Conservation (phyloP, 2,797 vertebrate species). For the Dendrocincla tyrannina region DNA sequence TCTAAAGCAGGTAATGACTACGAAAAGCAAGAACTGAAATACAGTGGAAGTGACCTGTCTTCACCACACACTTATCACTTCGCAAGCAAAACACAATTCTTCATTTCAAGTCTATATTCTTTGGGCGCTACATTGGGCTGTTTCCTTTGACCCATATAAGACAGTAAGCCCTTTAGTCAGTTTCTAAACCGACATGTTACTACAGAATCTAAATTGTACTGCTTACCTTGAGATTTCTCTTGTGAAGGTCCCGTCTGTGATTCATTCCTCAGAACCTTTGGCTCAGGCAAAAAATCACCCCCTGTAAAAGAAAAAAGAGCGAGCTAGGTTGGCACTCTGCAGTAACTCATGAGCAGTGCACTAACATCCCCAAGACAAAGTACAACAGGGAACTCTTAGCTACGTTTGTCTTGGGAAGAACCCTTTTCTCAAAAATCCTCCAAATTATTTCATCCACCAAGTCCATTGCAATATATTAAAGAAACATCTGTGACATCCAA, state of each 20-base stretch:
- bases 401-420: background rate
- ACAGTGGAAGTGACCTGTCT: background rate
- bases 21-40: background rate
- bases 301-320: constrained; percentile 14
- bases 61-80: background rate
- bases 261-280: constrained; percentile 33
- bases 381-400: background rate
- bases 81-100: background rate
- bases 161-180: background rate
- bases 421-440: background rate
- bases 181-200: background rate
- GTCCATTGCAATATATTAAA: background rate
- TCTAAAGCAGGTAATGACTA: background rate
- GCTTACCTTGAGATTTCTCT: constrained; percentile 64
- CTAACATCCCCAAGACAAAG: background rate
- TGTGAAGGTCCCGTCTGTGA: background rate
- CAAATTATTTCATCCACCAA: background rate
- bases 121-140: background rate
- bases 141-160: background rate
- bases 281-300: constrained; percentile 30
- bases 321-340: background rate
- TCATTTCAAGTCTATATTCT: background rate
- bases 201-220: background rate
- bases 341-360: background rate
- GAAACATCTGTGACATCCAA: background rate